phyloP scores from a whole-genome alignment of 2,797 vertebrate species.

The Helicolenus hilgendorfi region DNA sequence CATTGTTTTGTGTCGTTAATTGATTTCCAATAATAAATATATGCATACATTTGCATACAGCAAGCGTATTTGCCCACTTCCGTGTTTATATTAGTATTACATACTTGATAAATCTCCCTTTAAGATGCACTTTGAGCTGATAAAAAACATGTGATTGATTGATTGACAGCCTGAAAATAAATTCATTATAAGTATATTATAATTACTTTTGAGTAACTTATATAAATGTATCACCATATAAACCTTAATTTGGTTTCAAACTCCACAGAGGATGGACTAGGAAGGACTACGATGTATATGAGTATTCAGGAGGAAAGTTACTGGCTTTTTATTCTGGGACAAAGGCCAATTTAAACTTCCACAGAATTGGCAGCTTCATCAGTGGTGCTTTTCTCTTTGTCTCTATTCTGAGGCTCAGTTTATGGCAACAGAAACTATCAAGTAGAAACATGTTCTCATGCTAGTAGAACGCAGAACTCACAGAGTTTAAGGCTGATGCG shows the following conservation, averaged over 20 bases:
- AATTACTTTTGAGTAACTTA: background rate
- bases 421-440: background rate
- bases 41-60: no score
- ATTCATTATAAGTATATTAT: background rate
- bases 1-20: no score
- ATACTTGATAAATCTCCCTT: no score
- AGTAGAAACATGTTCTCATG: background rate
- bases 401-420: background rate
- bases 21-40: no score
- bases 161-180: background rate
- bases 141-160: no score
- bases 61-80: no score
- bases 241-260: background rate
- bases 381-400: background rate
- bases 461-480: background rate
- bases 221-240: background rate
- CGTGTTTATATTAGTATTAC: no score
- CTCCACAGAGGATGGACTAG: background rate
- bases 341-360: slow-evolving; percentile 8
- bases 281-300: background rate
- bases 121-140: no score
- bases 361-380: background rate
- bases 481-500: background rate
- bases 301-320: background rate
- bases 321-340: background rate